These are phyloP conservation scores for Erinaceus europaeus DNA, from an alignment of 2,113 vertebrate species.

Conservation along the genomic window DNA sequence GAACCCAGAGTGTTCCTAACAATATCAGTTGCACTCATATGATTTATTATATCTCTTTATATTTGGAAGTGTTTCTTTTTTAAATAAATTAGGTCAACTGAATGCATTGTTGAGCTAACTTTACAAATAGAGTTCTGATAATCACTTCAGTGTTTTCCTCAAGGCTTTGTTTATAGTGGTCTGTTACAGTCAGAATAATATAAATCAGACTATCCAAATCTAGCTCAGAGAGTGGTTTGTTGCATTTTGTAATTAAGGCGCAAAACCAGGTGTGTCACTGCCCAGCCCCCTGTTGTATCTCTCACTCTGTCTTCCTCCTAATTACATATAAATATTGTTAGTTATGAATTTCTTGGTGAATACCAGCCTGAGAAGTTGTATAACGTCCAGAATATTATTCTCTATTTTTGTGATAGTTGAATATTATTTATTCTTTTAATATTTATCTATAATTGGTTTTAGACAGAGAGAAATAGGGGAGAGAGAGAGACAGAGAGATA, in stretches of 20 bases:
- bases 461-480: no score
- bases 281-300: no score
- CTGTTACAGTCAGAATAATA: neutral
- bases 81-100: neutral
- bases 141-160: slow-evolving; percentile 8
- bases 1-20: neutral
- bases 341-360: neutral
- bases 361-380: neutral
- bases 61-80: neutral
- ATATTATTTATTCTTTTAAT: no score
- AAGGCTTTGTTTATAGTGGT: neutral
- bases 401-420: no score
- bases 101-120: neutral
- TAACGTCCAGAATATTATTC: no score
- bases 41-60: slow-evolving; percentile 2
- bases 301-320: neutral
- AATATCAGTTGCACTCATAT: neutral
- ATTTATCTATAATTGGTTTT: no score
- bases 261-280: no score
- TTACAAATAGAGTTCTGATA: neutral
- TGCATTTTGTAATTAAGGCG: no score
- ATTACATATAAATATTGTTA: neutral
- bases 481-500: no score
- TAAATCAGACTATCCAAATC: neutral
- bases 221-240: neutral